These are phyloP conservation scores for Echiichthys vipera DNA, from an alignment of 2,797 vertebrate genomes.

Conservation along the genomic window DNA sequence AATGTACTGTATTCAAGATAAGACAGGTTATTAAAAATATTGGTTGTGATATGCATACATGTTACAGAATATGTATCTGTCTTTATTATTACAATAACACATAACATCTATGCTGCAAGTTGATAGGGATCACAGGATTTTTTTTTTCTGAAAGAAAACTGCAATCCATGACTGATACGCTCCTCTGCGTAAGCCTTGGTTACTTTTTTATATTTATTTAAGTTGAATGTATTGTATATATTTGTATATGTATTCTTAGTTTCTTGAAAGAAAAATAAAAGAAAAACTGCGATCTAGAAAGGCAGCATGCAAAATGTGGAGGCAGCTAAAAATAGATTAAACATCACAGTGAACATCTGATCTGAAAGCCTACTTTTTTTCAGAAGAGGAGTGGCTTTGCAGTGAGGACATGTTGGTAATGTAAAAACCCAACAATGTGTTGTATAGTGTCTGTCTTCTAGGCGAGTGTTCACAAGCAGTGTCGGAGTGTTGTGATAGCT, in stretches of 20 bases:
- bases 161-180: too few species aligned
- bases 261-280: too few species aligned
- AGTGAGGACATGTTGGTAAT: neutral
- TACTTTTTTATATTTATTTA: too few species aligned
- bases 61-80: neutral
- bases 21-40: neutral
- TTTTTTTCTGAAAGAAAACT: neutral
- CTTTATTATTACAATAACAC: neutral
- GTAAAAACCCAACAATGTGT: neutral
- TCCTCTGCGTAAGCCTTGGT: too few species aligned
- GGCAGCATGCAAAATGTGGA: constrained; percentile 1
- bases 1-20: neutral
- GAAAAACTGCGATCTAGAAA: too few species aligned
- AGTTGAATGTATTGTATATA: too few species aligned
- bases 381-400: neutral
- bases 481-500: neutral
- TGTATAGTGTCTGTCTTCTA: neutral
- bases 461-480: neutral
- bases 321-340: constrained; percentile 41
- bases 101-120: neutral
- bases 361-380: constrained; percentile 13
- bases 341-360: neutral
- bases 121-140: neutral
- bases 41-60: neutral
- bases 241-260: too few species aligned